A percentile compares a stretch with the other conserved stretches of the same genome.
Conservation (phyloP, 2,888 invertebrate species). For the Pammene aurita region DNA sequence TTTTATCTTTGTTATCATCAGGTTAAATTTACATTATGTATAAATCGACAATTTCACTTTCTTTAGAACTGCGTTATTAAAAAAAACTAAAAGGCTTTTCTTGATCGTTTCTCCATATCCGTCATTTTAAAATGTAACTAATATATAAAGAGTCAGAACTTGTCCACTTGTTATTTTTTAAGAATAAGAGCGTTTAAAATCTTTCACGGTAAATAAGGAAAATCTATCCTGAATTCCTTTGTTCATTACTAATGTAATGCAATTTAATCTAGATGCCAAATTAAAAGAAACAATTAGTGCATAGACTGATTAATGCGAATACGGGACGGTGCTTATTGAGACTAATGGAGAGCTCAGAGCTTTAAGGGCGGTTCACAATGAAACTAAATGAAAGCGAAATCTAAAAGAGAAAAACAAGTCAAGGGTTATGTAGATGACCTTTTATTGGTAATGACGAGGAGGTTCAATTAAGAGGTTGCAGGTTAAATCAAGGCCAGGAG, state of each 20-base stretch:
- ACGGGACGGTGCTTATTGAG: conserved; percentile 48
- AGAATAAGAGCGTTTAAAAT: background rate
- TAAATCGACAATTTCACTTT: no score
- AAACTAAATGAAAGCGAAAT: conserved; percentile 5
- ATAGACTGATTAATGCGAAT: conserved; percentile 50
- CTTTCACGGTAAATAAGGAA: background rate
- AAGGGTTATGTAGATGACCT: background rate
- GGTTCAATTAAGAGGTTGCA: no score
- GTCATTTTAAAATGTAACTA: no score
- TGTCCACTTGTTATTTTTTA: no score
- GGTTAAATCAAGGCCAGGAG: no score
- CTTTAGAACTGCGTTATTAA: no score
- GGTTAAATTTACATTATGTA: no score
- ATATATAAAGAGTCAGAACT: no score
- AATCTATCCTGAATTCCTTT: conserved; percentile 13
- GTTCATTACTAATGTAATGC: conserved; percentile 41
- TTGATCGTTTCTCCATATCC: no score
- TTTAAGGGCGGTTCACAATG: conserved; percentile 34
- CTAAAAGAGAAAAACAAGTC: background rate
- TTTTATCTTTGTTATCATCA: no score
- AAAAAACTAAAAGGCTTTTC: no score
- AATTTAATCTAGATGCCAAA: conserved; percentile 47
- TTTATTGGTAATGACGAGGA: background rate
- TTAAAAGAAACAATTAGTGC: conserved; percentile 50
- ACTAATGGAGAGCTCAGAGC: conserved; percentile 46